These are phyloP conservation scores for Arrhamphus sclerolepis DNA, from an alignment of 2,797 vertebrate genomes.

Conservation along the genomic window DNA sequence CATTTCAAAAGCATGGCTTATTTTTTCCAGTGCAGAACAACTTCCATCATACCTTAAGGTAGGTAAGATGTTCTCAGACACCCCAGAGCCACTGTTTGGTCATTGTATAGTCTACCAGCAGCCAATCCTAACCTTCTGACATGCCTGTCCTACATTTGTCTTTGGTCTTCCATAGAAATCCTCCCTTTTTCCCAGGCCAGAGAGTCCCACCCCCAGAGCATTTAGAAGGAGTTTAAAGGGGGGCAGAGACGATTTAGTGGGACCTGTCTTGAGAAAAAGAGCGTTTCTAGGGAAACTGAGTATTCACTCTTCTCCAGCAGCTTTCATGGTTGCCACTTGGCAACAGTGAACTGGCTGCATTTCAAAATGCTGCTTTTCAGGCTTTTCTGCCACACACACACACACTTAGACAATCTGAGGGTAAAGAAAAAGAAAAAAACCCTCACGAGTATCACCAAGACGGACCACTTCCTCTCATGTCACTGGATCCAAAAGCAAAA, in stretches of 20 bases:
- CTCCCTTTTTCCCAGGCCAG: conserved; percentile 65
- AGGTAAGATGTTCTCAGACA: conserved; percentile 20
- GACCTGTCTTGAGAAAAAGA: conserved; percentile 64
- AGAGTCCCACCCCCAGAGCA: conserved; percentile 40
- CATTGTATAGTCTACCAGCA: conserved; percentile 38
- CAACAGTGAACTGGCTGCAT: conserved; percentile 67
- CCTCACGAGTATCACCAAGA: conserved; percentile 26
- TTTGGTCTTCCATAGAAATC: conserved; percentile 66
- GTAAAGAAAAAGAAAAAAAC: background rate
- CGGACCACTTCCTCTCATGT: conserved; percentile 42
- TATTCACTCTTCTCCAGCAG: conserved; percentile 63
- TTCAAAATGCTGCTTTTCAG: conserved; percentile 62
- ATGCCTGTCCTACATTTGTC: conserved; percentile 58
- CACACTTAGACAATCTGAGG: background rate
- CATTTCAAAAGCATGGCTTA: background rate
- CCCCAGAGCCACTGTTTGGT: background rate
- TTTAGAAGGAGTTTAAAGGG: conserved; percentile 41
- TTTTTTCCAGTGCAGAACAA: background rate
- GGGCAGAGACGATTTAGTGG: conserved; percentile 47
- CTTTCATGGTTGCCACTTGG: conserved; percentile 73
- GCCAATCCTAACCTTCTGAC: conserved; percentile 64
- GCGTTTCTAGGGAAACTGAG: conserved; percentile 74
- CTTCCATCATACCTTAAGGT: conserved; percentile 9
- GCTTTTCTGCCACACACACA: conserved; percentile 22
- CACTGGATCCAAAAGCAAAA: conserved; percentile 53